A percentile compares a stretch with the other conserved stretches of the same genome.
phyloP scores from a whole-genome alignment of 1,140 invertebrate genomes.

The Apis dorsata region DNA sequence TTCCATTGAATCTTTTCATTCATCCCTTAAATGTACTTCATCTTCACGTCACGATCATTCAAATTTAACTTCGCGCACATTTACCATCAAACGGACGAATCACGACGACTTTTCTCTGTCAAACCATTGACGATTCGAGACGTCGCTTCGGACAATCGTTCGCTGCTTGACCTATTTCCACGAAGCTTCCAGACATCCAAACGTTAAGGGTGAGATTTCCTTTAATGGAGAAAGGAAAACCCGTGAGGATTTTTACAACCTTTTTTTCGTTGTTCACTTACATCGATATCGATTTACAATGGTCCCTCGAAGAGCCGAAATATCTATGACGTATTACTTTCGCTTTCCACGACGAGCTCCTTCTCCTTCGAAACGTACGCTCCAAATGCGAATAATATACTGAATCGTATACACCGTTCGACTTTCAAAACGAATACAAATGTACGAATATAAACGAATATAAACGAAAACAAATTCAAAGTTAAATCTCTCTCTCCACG shows the following conservation, averaged over 20 bases:
- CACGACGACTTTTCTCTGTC: not conserved
- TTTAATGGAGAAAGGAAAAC: constrained; percentile 8
- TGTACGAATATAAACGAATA: too few species aligned
- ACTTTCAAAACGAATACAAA: not conserved
- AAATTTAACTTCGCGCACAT: not conserved
- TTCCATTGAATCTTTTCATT: not conserved
- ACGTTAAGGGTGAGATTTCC: not conserved
- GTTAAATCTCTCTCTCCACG: too few species aligned
- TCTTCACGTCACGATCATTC: not conserved
- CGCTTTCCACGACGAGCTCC: constrained; percentile 15
- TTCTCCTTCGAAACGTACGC: not conserved
- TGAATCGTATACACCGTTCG: not conserved
- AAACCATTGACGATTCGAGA: not conserved
- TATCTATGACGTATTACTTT: constrained; percentile 36
- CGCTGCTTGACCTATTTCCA: constrained; percentile 31
- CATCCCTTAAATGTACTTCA: not conserved
- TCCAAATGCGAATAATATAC: not conserved
- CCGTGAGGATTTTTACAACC: not conserved
- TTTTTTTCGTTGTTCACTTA: not conserved
- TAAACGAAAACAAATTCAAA: too few species aligned
- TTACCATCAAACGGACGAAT: not conserved
- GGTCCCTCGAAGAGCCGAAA: not conserved
- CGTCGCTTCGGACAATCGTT: not conserved
- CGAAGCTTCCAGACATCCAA: not conserved
- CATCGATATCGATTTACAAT: not conserved